These are phyloP conservation scores for Psilopsiagon aymara DNA, from an alignment of 2,113 vertebrate genomes.

Conservation along the genomic window DNA sequence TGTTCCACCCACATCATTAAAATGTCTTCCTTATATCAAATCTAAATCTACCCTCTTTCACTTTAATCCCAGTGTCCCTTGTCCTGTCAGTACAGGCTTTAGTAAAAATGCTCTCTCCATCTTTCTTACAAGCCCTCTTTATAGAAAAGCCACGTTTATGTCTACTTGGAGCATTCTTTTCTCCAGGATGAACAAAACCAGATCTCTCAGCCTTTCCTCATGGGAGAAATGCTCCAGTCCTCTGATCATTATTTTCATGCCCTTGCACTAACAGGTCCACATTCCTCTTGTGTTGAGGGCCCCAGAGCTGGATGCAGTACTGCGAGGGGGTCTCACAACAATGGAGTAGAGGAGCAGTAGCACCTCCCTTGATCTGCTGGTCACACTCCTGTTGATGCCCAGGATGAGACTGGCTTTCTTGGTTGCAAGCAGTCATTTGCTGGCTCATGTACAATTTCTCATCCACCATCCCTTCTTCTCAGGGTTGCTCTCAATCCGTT, in stretches of 20 bases:
- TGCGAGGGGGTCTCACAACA: not conserved
- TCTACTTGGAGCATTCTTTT: not conserved
- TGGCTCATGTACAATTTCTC: not conserved
- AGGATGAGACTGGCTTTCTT: rapidly evolving
- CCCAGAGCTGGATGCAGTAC: not conserved
- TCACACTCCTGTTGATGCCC: not conserved
- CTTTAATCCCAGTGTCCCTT: not conserved
- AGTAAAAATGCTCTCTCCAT: not conserved
- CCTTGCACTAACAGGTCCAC: rapidly evolving
- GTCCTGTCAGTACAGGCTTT: not conserved
- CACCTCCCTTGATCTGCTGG: not conserved
- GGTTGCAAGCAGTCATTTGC: not conserved
- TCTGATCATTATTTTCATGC: not conserved
- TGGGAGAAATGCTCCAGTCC: rapidly evolving
- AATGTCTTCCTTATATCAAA: not conserved
- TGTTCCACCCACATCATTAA: not conserved
- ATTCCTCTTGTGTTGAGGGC: not conserved
- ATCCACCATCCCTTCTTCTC: rapidly evolving
- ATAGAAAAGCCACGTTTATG: not conserved
- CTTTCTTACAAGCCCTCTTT: not conserved
- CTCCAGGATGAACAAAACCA: not conserved
- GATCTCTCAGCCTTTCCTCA: not conserved
- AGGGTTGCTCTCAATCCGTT: not conserved
- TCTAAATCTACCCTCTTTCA: not conserved
- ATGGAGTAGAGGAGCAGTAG: not conserved